Evolutionary conservation across 2,888 invertebrate species (phyloP).

Genomic region (Parnassius mnemosyne): DNA sequence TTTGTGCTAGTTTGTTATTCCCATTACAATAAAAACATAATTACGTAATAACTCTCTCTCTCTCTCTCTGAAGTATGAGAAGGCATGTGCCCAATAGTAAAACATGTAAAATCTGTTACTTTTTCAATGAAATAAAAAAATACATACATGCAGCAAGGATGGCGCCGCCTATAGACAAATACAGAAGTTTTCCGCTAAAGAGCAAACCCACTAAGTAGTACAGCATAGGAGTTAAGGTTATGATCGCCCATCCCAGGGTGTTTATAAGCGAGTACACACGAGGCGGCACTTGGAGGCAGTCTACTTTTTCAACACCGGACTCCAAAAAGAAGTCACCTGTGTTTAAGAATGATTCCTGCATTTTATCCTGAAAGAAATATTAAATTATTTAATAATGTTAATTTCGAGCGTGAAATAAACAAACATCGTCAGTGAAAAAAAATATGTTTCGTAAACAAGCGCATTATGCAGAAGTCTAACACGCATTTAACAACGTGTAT

Average conservation of each 20-base stretch:
- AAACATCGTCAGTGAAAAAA: too few species aligned
- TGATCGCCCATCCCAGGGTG: constrained; percentile 84
- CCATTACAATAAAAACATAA: too few species aligned
- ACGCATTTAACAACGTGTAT: too few species aligned
- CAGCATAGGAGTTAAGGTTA: constrained; percentile 86
- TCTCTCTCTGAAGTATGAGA: too few species aligned
- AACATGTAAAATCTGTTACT: too few species aligned
- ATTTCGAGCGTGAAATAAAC: too few species aligned
- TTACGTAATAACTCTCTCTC: too few species aligned
- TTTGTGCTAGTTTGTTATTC: too few species aligned
- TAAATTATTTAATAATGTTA: background rate
- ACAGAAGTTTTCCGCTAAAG: constrained; percentile 86
- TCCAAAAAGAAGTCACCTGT: constrained; percentile 90
- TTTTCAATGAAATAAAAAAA: too few species aligned
- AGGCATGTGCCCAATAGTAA: too few species aligned
- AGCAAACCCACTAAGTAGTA: constrained; percentile 84
- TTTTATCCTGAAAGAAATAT: constrained; percentile 80
- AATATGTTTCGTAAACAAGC: too few species aligned
- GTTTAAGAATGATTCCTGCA: constrained; percentile 86
- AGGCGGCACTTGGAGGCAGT: constrained; percentile 79
- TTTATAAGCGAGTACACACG: constrained; percentile 86
- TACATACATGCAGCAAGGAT: constrained; percentile 89
- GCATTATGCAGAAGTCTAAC: too few species aligned
- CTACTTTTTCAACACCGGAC: constrained; percentile 85
- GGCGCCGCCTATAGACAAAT: constrained; percentile 84